Conservation (phyloP, 2,888 invertebrate genomes). For the Balanococcus diminutus region DNA sequence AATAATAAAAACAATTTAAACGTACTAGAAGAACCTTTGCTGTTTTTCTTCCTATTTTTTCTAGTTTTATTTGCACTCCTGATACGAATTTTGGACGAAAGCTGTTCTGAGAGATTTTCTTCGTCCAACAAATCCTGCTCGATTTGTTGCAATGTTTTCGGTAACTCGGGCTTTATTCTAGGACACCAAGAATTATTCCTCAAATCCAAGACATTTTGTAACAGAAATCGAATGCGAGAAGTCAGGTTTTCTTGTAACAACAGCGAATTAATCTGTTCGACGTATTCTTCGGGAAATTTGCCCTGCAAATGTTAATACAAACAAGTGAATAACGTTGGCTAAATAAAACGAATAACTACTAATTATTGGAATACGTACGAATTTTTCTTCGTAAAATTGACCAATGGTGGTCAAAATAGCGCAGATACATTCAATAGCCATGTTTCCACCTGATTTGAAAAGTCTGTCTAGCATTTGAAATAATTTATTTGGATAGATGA, state of each 20-base stretch:
- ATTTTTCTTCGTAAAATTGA: constrained; percentile 73
- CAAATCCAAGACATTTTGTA: constrained; percentile 91
- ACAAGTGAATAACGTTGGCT: too few relatives aligned
- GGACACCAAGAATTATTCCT: constrained; percentile 83
- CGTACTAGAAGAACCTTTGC: neutral
- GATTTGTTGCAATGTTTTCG: constrained; percentile 94
- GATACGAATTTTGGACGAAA: neutral
- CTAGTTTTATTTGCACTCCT: neutral
- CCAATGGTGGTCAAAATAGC: constrained; percentile 90
- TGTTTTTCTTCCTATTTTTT: neutral
- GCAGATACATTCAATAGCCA: constrained; percentile 90
- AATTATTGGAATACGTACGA: constrained; percentile 56
- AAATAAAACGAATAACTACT: neutral
- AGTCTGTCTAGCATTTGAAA: constrained; percentile 79
- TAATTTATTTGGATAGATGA: constrained; percentile 89
- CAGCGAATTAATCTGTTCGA: constrained; percentile 20
- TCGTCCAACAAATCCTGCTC: constrained; percentile 70
- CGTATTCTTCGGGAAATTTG: constrained; percentile 6
- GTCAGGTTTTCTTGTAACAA: constrained; percentile 60
- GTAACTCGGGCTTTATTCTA: constrained; percentile 82
- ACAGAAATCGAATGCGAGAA: constrained; percentile 73
- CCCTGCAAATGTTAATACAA: neutral
- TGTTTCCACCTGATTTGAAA: constrained; percentile 80
- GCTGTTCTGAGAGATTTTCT: neutral
- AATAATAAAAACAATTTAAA: neutral